Evolutionary conservation across 2,113 vertebrate genomes (phyloP), one percentile per base, ranked within the genome.

Genomic region (human): DNA sequence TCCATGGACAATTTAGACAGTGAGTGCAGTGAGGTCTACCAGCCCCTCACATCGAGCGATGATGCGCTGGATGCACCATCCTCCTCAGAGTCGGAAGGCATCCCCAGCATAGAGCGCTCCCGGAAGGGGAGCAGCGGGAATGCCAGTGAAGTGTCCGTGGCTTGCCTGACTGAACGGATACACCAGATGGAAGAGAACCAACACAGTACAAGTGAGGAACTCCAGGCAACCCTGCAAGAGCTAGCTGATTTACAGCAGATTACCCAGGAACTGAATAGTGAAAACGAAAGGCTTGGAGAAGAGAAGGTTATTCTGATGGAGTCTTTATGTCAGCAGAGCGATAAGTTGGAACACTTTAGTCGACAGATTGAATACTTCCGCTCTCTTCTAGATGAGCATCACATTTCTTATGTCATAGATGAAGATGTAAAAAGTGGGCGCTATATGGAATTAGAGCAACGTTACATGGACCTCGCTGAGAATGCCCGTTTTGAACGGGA

Each of bases 121-220:
- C 98, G 99, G 17, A 99, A 99, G 94, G 99, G 99, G 61, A 99
- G 99, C 98, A 99, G 99, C 0, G 99, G 99, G 73, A 99, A 99
- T 1, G 98, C 99, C 3, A 99, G 99, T 4, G 99, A 99, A 70
- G 99, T 99, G 68, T 99, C 99, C 0, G 99, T 99, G 9, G 99
- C 99, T 22, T 99, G 99, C 97, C 97, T 99, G 97, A 99, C 99
- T 0, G 99, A 99, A 90, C 98, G 99, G 27, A 99, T 99, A 89
- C 99, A 99, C 97, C 99, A 99, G 97, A 99, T 99, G 99, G 99
- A 99, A 55, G 99, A 99, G 99, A 99, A 99, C 95, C 99, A 99
- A 32, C 99, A 99, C 98, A 99, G 99, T 70, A 99, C 99, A 0
- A 98, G 99, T 0, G 99, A 99, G 98, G 99, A 99, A 96, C 99